Percentiles rank a stretch among this genome's conserved stretches.
Conservation (phyloP, 2,888 invertebrate species). For the Agonopterix alstromeriana region DNA sequence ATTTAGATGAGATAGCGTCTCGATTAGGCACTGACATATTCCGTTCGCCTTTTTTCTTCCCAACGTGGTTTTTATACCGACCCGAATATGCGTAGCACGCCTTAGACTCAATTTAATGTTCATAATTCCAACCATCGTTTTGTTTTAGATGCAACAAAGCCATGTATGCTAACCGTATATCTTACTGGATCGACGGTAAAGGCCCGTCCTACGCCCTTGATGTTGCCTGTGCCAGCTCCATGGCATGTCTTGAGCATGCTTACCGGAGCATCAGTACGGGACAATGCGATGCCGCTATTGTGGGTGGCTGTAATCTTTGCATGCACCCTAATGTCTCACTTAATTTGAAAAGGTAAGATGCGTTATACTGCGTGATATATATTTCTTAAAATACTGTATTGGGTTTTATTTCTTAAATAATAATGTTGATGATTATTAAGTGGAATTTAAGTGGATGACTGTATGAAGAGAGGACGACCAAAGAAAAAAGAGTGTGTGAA, state of each 20-base stretch:
- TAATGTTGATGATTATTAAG: too few species aligned
- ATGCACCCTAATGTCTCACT: constrained; percentile 55
- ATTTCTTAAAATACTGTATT: too few species aligned
- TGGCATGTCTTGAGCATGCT: constrained; percentile 41
- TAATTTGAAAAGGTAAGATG: constrained; percentile 32
- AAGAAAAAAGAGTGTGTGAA: too few species aligned
- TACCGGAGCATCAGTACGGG: constrained; percentile 35
- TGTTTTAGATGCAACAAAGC: constrained; percentile 34
- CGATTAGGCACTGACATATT: too few species aligned
- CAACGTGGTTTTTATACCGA: too few species aligned
- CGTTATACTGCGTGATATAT: background rate
- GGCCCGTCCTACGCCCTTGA: constrained; percentile 48
- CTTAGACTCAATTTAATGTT: too few species aligned
- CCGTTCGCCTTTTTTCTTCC: too few species aligned
- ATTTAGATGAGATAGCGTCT: too few species aligned
- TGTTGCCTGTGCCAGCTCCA: constrained; percentile 35
- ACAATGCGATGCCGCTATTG: constrained; percentile 70
- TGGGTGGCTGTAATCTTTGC: constrained; percentile 77
- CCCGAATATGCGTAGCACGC: too few species aligned
- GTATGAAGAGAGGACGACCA: too few species aligned
- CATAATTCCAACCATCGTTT: background rate
- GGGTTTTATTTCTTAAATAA: background rate
- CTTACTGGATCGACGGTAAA: constrained; percentile 48
- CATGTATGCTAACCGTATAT: constrained; percentile 52
- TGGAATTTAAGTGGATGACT: too few species aligned